Evolutionary conservation across 2,888 invertebrate species (phyloP), one percentile per base, ranked within the genome.

Genomic region (Folsomia manolachei): DNA sequence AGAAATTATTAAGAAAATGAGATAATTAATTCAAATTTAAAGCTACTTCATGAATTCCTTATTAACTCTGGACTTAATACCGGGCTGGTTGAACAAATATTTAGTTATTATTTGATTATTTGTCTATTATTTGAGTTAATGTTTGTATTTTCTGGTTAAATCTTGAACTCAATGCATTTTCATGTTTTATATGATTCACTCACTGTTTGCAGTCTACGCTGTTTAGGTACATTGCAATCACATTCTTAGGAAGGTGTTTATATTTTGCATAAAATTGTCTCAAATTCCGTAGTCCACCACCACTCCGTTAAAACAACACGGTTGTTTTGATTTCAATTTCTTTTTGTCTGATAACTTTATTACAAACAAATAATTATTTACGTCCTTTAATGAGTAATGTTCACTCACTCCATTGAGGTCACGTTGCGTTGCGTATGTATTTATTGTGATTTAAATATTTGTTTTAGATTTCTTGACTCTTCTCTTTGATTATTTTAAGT

Each of bases 171-270:
- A n/a, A n/a, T n/a, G n/a, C n/a, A n/a, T n/a, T n/a, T n/a, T n/a
- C n/a, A n/a, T n/a, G n/a, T n/a, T n/a, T n/a, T n/a, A n/a, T n/a
- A n/a, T n/a, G n/a, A n/a, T n/a, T n/a, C n/a, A n/a, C 39, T 14
- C 39, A 39, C 4, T 39, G 39, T 39, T 39, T 39, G 39, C 39
- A 39, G 39, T 39, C 39, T 39, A 39, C 39, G 39, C 39, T 39
- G 14, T 56, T 56, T 56, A 56, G 56, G 56, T 56, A 56, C 56
- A 56, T 18, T 56, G 56, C 21, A 18, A 56, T 56, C 56, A 56
- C 56, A 56, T 56, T 56, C 39, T 39, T 39, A 14, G 14, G 39
- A 39, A 39, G 39, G 7, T 39, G 39, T 14, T 39, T 39, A 39
- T 39, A 39, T 39, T 39, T 39, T 9, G 39, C 14, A 39, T 39